A percentile compares a stretch with the other conserved stretches of the same genome.
These are phyloP conservation scores for Malurus splendens DNA, from an alignment of 2,797 vertebrate species.

Conservation along the genomic window DNA sequence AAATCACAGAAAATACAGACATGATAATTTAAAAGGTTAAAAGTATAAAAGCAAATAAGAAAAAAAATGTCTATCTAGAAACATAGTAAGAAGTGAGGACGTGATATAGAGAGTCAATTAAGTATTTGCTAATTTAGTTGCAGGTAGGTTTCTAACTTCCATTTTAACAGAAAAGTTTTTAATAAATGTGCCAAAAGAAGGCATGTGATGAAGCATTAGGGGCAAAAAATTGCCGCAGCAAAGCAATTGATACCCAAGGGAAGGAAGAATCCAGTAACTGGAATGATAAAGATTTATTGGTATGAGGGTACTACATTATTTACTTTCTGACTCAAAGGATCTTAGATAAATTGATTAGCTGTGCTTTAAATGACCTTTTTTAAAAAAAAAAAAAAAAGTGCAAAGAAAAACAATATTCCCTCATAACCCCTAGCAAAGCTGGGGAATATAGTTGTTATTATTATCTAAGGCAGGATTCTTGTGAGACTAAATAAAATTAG, in stretches of 20 bases:
- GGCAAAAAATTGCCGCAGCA: background rate
- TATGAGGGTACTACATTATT: background rate
- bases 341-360: background rate
- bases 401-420: background rate
- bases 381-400: background rate
- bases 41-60: background rate
- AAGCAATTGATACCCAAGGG: background rate
- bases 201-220: background rate
- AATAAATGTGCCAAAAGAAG: background rate
- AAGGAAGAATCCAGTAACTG: background rate
- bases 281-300: slow-evolving; percentile 8
- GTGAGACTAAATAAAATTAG: background rate
- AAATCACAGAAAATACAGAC: background rate
- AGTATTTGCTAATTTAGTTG: background rate
- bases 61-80: background rate
- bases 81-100: background rate
- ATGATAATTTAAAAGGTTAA: background rate
- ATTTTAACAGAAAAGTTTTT: background rate
- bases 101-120: background rate
- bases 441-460: background rate
- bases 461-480: background rate
- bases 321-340: background rate
- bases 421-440: background rate
- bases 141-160: background rate
- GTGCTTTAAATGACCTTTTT: background rate